Conservation (phyloP, 2,113 vertebrate species). For the Aegypius monachus region DNA sequence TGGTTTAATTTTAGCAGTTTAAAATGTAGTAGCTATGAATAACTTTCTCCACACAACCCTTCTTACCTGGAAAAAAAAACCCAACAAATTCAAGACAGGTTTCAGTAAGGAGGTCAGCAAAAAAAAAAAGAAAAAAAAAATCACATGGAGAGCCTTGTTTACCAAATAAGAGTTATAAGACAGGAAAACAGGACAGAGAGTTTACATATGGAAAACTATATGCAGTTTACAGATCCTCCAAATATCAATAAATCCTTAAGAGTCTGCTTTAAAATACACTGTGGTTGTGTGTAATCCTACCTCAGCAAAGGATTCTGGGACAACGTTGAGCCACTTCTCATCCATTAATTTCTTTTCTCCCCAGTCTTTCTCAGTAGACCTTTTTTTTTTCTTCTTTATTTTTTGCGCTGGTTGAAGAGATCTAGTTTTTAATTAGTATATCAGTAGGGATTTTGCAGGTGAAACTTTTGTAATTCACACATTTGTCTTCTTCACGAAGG, state of each 20-base stretch:
- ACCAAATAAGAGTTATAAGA: background rate
- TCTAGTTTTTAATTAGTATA: conserved; percentile 44
- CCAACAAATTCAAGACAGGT: background rate
- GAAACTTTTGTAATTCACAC: conserved; percentile 58
- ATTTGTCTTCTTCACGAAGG: conserved; percentile 53
- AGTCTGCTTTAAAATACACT: background rate
- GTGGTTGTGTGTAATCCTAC: background rate
- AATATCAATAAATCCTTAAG: background rate
- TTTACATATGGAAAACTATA: background rate
- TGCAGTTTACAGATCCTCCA: background rate
- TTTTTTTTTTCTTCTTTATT: background rate
- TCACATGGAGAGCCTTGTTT: background rate
- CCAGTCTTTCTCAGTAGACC: background rate
- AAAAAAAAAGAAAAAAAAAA: background rate
- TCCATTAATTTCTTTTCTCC: background rate
- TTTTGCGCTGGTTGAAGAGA: background rate
- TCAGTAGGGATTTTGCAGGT: conserved; percentile 54
- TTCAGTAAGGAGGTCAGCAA: background rate
- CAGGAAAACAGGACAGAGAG: background rate
- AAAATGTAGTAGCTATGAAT: background rate
- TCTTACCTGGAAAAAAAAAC: background rate
- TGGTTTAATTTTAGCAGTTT: background rate
- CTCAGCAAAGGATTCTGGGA: background rate
- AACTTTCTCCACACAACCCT: background rate
- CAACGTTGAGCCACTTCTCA: background rate